Base-by-base conservation (phyloP, 2,888 invertebrate species). In the Mycalesis mineus region DNA sequence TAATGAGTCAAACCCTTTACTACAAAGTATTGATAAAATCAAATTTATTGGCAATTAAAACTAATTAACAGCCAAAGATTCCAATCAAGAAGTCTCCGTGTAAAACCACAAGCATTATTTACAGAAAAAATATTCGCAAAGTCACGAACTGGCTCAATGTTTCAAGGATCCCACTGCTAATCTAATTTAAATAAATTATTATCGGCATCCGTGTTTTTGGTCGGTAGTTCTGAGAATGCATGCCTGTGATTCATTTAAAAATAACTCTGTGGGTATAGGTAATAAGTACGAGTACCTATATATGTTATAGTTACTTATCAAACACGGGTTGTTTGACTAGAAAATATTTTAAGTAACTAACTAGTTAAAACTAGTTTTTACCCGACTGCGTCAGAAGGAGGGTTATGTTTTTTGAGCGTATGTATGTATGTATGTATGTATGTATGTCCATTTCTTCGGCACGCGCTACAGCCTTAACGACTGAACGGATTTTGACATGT, bases 151-250 rank as follows among this genome's bases (percentile, higher is more conserved):
- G 17, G 7, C 28, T 6, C 44, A 9, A 42, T 48, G 39, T 55
- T 55, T 57, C 57, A 61, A 57, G 63, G 59, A 58, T 53, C 7
- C 44, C 8, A 41, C 57, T n/a, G n/a, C n/a, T 55, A 28, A 17
- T 51, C 28, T 51, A 7, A 33, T 57, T 50, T 61, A 49, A 49
- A 61, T 61, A 45, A 58, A 58, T 58, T 28, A 58, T 58, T 33
- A 58, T 45, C 17, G 29, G 31, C 50, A 49, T 56, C 55, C 52
- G 54, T 39, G 14, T 59, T 37, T 36, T 36, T 17, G 29, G 14
- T 59, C 31, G 29, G 17, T 17, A 39, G 40, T 59, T 59, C 55
- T 29, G 36, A 57, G 57, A 59, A 61, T 31, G 11, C 36, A 42
- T 9, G 22, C 33, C 8, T 15, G 14, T 50, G 60, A 62, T 44